Percentiles rank a stretch among this genome's conserved stretches.
Evolutionary conservation across 2,113 vertebrate species (phyloP).

Genomic region (Phylloscopus trochiloides): DNA sequence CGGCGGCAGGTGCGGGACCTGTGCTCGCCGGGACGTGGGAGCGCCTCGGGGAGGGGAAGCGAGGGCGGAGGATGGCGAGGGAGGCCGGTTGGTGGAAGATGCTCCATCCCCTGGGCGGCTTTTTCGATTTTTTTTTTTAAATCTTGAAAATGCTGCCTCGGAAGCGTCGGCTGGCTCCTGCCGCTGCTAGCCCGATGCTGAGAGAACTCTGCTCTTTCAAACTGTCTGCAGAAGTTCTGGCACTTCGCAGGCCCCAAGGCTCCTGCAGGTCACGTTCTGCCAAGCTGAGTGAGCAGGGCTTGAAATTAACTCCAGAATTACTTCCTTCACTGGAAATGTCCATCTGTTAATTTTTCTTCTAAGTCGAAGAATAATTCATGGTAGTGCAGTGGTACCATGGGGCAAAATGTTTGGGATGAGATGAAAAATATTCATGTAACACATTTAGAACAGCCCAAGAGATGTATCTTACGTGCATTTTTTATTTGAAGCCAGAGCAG

Average conservation of each 20-base stretch:
- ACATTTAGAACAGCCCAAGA: background rate
- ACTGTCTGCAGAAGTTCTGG: background rate
- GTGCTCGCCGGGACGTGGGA: background rate
- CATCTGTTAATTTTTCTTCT: background rate
- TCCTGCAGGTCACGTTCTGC: background rate
- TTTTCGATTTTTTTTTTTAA: background rate
- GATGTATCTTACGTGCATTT: too few species aligned
- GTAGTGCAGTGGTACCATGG: fast-evolving
- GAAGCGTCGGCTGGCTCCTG: background rate
- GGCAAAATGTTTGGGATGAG: background rate
- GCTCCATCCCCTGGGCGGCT: background rate
- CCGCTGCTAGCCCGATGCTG: background rate
- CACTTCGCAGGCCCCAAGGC: fast-evolving
- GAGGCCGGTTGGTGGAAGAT: background rate
- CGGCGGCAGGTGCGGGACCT: background rate
- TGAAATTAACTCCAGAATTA: background rate
- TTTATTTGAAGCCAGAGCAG: background rate
- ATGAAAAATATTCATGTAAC: fast-evolving
- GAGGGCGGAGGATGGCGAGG: background rate
- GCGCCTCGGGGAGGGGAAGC: background rate
- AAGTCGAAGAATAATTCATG: fast-evolving
- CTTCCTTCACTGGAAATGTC: fast-evolving
- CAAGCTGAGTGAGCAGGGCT: background rate
- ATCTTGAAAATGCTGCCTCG: background rate
- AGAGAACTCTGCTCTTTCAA: background rate